Conservation (phyloP, 2,888 invertebrate species). For the Ectemnius cavifrons region DNA sequence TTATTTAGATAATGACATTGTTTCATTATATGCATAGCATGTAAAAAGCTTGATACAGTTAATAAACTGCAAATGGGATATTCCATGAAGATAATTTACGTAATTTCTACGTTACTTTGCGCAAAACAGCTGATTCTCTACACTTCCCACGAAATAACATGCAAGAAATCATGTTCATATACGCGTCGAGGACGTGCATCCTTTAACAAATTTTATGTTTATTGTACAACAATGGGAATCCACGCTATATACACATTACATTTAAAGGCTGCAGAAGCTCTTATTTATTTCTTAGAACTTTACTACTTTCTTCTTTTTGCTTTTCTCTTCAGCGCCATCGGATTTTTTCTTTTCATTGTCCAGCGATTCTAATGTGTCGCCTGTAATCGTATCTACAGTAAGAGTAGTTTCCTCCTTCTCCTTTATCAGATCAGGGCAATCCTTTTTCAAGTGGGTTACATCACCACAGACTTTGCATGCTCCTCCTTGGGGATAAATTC, state of each 20-base stretch:
- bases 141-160: conserved; percentile 21
- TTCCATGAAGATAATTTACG: conserved; percentile 39
- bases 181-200: conserved; percentile 46
- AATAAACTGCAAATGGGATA: conserved; percentile 34
- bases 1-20: conserved; percentile 33
- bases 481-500: conserved; percentile 92
- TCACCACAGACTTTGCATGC: conserved; percentile 91
- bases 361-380: conserved; percentile 65
- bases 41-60: conserved; percentile 31
- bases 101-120: conserved; percentile 23
- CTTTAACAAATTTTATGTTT: conserved; percentile 52
- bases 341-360: conserved; percentile 50
- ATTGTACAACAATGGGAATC: conserved; percentile 17
- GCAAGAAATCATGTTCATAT: conserved; percentile 40
- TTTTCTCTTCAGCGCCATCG: conserved; percentile 30
- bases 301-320: conserved; percentile 66
- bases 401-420: conserved; percentile 70
- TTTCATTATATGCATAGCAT: conserved; percentile 26
- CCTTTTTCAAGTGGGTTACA: conserved; percentile 90
- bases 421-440: conserved; percentile 83
- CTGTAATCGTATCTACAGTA: conserved; percentile 64
- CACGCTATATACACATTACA: too few relatives aligned
- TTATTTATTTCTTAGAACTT: conserved; percentile 62
- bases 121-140: conserved; percentile 43
- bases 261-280: background rate